Evolutionary conservation across 1,140 invertebrate genomes (phyloP), one percentile per base, ranked within the genome.

Genomic region (Hypothenemus hampei): DNA sequence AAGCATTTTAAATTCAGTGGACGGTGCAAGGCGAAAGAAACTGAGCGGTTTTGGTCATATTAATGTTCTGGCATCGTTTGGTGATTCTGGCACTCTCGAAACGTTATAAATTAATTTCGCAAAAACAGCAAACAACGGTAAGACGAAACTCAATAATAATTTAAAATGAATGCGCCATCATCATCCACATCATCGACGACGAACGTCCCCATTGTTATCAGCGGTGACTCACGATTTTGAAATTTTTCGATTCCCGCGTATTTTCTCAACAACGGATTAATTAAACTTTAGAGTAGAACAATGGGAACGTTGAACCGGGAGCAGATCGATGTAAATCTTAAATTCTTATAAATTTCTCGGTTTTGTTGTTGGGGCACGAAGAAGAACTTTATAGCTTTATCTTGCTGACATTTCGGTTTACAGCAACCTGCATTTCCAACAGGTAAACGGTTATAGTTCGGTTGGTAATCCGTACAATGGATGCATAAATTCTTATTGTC

Each of bases 371-470:
- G n/a, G 24, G 22, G 35, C 52, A 55, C 52, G 52, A 55, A 55
- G 52, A 55, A 55, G 52, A 55, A 55, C 52, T 55, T 55, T 55
- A 55, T 31, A 47, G 45, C 52, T 46, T 55, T 55, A 55, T 55
- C 52, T 46, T 4, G 43, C 36, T 55, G 52, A 47, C 52, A 55
- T 55, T 55, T 55, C 44, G 43, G 43, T 37, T 47, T 55, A 46
- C 51, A 39, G 52, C 52, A 55, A 41, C 41, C 44, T 41, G 52
- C 52, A 46, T 55, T 55, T 40, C 52, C 43, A 37, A 33, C 33
- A 46, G 29, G 52, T 46, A 55, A 35, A 46, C 52, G 52, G 52
- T 55, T 55, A 55, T 55, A 55, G 52, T 55, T 55, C 52, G 47
- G 43, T 55, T n/a, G 52, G 52, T 55, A 55, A 55, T 55, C 43